Percentiles rank a stretch among this genome's conserved stretches.
phyloP scores from a whole-genome alignment of 2,113 vertebrate genomes.

The Crotophaga sulcirostris region DNA sequence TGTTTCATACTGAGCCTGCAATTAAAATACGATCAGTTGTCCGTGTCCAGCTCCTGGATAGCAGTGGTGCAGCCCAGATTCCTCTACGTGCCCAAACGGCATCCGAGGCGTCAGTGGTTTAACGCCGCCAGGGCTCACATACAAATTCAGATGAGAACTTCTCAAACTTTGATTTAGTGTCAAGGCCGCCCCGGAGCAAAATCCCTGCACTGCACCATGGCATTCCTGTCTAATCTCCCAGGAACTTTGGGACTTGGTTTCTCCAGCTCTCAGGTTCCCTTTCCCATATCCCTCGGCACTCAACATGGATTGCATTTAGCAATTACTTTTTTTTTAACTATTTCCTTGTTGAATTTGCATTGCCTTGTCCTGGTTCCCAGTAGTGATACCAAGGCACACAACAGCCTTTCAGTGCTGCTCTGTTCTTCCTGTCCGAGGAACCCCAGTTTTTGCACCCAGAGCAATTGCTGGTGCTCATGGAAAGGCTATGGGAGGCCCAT shows the following conservation, averaged over 20 bases:
- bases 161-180: background rate
- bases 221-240: background rate
- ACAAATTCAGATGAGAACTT: background rate
- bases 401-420: background rate
- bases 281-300: background rate
- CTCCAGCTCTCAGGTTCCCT: background rate
- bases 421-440: background rate
- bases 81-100: background rate
- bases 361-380: background rate
- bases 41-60: slow-evolving; percentile 69
- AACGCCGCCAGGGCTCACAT: fast-evolving
- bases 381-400: background rate
- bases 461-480: background rate
- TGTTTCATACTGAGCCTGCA: slow-evolving; percentile 12
- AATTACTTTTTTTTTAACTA: background rate
- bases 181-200: background rate
- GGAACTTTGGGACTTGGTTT: background rate
- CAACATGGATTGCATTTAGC: background rate
- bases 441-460: background rate
- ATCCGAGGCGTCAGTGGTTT: fast-evolving
- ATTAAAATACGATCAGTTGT: slow-evolving; percentile 53
- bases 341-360: background rate
- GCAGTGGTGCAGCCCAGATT: background rate
- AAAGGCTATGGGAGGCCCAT: background rate
- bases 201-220: background rate